Evolutionary conservation across 2,797 vertebrate genomes (phyloP).

Genomic region (Hypotaenidia philippensis): DNA sequence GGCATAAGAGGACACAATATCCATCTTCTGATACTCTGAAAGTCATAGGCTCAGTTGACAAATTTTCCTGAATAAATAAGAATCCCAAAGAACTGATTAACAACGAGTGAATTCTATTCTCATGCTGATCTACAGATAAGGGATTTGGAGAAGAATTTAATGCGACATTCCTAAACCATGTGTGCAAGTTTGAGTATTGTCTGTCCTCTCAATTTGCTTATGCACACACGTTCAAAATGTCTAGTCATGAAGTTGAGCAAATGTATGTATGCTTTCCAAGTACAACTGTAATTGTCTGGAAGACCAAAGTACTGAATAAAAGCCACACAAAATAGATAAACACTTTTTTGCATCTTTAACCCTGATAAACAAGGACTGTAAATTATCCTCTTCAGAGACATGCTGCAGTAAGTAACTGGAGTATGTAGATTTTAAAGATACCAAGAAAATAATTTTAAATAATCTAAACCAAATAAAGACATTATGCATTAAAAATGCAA

Average conservation of each 20-base stretch:
- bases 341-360: background rate
- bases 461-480: background rate
- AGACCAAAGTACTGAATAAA: background rate
- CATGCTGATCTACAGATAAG: background rate
- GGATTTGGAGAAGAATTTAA: background rate
- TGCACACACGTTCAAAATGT: background rate
- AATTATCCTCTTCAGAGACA: background rate
- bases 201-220: background rate
- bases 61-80: slow-evolving; percentile 28
- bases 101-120: background rate
- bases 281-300: background rate
- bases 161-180: background rate
- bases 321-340: background rate
- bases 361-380: background rate
- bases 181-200: background rate
- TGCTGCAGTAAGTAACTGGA: background rate
- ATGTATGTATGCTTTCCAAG: background rate
- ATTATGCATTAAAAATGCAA: background rate
- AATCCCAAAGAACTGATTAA: background rate
- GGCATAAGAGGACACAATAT: slow-evolving; percentile 1
- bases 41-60: background rate
- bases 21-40: background rate
- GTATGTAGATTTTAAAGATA: background rate
- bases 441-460: background rate
- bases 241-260: background rate